Evolutionary conservation across 2,113 vertebrate species (phyloP).

Genomic region (Pelobates fuscus): DNA sequence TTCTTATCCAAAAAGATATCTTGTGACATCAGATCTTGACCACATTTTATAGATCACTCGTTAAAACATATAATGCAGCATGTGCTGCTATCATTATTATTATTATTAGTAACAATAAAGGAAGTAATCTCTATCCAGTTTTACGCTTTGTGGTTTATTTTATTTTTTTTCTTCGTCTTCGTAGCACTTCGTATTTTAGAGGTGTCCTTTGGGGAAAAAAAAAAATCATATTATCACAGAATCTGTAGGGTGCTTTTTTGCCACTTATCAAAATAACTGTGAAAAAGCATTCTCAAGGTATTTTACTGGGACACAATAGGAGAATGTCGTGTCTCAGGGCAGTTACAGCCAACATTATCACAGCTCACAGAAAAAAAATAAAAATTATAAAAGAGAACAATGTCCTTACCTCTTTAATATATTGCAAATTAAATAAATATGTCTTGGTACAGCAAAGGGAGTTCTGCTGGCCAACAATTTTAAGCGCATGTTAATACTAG

Average conservation of each 20-base stretch:
- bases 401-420: background rate
- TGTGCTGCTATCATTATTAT: too few relatives aligned
- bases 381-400: slow-evolving; percentile 10
- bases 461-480: too few relatives aligned
- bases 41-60: too few relatives aligned
- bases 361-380: slow-evolving; percentile 31
- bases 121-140: slow-evolving; percentile 34
- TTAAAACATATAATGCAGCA: too few relatives aligned
- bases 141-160: background rate
- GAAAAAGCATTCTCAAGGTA: slow-evolving; percentile 49
- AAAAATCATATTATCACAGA: slow-evolving; percentile 49
- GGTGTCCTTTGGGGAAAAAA: slow-evolving; percentile 48
- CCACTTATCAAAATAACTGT: slow-evolving; percentile 51
- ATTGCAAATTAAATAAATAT: slow-evolving; percentile 14
- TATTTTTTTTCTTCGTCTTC: too few relatives aligned
- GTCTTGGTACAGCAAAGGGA: too few relatives aligned
- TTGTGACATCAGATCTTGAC: too few relatives aligned
- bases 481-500: too few relatives aligned
- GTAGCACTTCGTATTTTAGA: slow-evolving; percentile 46
- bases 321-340: slow-evolving; percentile 39
- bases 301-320: slow-evolving; percentile 42
- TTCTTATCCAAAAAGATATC: too few relatives aligned
- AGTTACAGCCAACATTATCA: slow-evolving; percentile 32
- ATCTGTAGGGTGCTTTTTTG: slow-evolving; percentile 49
- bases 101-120: too few relatives aligned